These are phyloP conservation scores for Illadopsis cleaveri DNA, from an alignment of 2,113 vertebrate genomes.

Conservation along the genomic window DNA sequence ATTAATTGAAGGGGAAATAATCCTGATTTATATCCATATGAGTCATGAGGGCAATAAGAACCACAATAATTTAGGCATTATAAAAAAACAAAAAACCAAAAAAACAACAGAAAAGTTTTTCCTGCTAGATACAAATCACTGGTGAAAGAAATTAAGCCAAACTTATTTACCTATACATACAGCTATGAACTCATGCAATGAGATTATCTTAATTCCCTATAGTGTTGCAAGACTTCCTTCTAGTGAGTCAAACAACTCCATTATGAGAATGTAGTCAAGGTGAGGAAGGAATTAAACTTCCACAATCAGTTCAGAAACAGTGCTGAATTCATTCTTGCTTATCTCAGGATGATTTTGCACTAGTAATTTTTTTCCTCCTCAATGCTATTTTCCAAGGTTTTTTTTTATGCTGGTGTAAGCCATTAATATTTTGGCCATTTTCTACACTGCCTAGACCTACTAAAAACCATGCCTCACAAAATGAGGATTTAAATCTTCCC, in stretches of 20 bases:
- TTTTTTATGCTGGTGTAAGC: slow-evolving; percentile 33
- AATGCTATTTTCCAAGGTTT: neutral
- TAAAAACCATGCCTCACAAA: slow-evolving; percentile 71
- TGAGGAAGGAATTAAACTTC: neutral
- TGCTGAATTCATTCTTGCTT: neutral
- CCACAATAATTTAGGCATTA: neutral
- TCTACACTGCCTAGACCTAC: slow-evolving; percentile 57
- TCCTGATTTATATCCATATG: neutral
- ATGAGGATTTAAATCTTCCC: slow-evolving; percentile 67
- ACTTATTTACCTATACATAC: slow-evolving; percentile 16
- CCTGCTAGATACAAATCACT: slow-evolving; percentile 14
- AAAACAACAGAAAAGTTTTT: neutral
- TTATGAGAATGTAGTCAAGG: neutral
- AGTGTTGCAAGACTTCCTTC: neutral
- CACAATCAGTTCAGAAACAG: neutral
- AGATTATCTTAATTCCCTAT: neutral
- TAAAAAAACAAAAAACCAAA: neutral
- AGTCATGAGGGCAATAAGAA: slow-evolving; percentile 5
- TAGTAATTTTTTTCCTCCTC: neutral
- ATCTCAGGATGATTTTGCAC: neutral
- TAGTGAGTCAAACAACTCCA: neutral
- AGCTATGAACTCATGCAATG: neutral
- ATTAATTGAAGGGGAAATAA: slow-evolving; percentile 15
- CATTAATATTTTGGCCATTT: slow-evolving; percentile 54
- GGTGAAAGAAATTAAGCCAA: neutral